Conservation (phyloP, 2,888 invertebrate species). For the Habrosyne pyritoides region DNA sequence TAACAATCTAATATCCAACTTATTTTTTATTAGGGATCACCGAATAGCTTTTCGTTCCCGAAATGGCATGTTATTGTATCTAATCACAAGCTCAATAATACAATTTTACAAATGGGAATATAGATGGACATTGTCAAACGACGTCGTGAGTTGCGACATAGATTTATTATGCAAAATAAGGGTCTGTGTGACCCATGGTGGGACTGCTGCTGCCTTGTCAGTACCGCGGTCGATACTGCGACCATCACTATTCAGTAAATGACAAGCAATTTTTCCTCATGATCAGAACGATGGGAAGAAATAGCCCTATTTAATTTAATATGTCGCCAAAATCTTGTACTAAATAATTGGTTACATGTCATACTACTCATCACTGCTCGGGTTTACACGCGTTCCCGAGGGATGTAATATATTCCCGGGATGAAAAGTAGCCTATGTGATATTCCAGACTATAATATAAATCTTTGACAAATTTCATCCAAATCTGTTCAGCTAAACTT, state of each 20-base stretch:
- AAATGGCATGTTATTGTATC: constrained; percentile 7
- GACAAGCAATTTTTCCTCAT: too few species aligned
- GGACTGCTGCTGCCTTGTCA: constrained; percentile 19
- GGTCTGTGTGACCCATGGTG: constrained; percentile 15
- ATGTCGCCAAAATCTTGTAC: too few species aligned
- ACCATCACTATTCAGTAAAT: constrained; percentile 1
- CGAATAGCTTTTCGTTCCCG: not conserved
- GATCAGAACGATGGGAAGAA: too few species aligned
- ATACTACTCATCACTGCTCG: too few species aligned
- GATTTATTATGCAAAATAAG: constrained; percentile 56
- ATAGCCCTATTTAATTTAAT: too few species aligned
- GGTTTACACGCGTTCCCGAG: too few species aligned
- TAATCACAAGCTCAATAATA: constrained; percentile 27
- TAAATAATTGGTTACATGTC: too few species aligned
- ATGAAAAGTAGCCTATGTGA: too few species aligned
- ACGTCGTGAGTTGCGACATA: constrained; percentile 33
- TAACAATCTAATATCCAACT: not conserved
- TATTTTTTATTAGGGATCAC: not conserved
- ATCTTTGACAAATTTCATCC: too few species aligned
- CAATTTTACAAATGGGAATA: constrained; percentile 31
- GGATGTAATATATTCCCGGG: too few species aligned
- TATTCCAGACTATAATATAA: too few species aligned
- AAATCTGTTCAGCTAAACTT: too few species aligned
- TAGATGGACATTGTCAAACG: constrained; percentile 22
- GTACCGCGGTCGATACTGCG: constrained; percentile 6